Percentiles rank a stretch among this genome's conserved stretches.
phyloP scores from a whole-genome alignment of 2,113 vertebrate genomes.

The Microcebus griseorufus region DNA sequence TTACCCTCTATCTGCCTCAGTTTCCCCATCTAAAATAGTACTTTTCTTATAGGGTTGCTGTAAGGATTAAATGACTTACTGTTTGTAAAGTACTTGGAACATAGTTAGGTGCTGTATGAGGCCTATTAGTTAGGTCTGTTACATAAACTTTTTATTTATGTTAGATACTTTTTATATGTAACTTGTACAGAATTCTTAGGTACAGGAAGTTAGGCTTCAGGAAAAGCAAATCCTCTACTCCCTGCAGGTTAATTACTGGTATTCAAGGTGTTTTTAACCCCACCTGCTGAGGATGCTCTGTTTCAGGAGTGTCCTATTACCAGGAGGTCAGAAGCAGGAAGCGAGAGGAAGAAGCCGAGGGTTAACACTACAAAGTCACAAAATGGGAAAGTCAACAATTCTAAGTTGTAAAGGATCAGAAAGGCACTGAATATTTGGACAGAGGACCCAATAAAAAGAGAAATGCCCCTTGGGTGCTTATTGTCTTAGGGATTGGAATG shows the following conservation, averaged over 20 bases:
- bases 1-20: not conserved
- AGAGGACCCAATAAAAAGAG: not conserved
- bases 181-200: not conserved
- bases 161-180: not conserved
- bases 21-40: not conserved
- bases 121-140: not conserved
- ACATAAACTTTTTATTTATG: not conserved
- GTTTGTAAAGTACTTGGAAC: not conserved
- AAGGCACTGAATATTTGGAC: not conserved
- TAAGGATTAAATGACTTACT: not conserved
- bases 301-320: not conserved
- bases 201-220: not conserved
- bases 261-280: not conserved
- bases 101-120: not conserved
- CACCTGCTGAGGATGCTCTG: not conserved
- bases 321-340: not conserved
- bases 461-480: not conserved
- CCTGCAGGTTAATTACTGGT: not conserved
- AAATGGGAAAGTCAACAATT: slow-evolving; percentile 44
- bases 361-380: slow-evolving; percentile 3
- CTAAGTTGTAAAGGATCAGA: not conserved
- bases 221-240: not conserved
- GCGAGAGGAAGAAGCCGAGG: not conserved
- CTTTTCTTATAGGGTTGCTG: not conserved
- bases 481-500: not conserved